Percentiles rank a stretch among this genome's conserved stretches.
These are phyloP conservation scores for Pogona vitticeps DNA, from an alignment of 2,113 vertebrate species.

Conservation along the genomic window DNA sequence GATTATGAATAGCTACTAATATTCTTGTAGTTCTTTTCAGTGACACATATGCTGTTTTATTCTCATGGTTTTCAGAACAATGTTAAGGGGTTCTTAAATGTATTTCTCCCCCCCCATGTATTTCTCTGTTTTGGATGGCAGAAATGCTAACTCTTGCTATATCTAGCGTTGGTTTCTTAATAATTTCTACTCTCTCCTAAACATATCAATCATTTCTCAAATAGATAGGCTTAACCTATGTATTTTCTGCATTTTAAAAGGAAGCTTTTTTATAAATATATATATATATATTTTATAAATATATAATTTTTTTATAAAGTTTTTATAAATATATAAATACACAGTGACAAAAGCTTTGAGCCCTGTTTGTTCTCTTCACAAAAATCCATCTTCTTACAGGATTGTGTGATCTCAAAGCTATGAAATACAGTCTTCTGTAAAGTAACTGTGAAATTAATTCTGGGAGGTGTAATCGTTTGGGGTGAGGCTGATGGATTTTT, in stretches of 20 bases:
- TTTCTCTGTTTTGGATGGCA: background rate
- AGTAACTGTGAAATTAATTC: background rate
- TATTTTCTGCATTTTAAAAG: no score
- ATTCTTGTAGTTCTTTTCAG: background rate
- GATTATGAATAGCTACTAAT: no score
- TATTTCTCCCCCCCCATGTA: no score
- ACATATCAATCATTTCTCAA: background rate
- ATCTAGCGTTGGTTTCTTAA: background rate
- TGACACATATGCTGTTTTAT: background rate
- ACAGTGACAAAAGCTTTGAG: background rate
- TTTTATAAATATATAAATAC: background rate
- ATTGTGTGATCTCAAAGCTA: background rate
- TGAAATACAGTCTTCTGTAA: conserved; percentile 21
- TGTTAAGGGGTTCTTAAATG: background rate
- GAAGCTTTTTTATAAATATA: background rate
- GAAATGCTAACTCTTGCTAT: background rate
- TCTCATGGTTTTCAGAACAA: background rate
- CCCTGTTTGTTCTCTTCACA: background rate
- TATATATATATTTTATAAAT: background rate
- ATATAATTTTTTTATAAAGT: no score
- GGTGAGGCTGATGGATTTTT: background rate
- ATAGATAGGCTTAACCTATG: background rate
- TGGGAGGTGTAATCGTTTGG: background rate
- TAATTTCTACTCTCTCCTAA: background rate
- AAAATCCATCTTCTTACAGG: background rate